These are phyloP conservation scores for Drosophila teissieri DNA, from an alignment of 1,140 invertebrate genomes.

Conservation along the genomic window DNA sequence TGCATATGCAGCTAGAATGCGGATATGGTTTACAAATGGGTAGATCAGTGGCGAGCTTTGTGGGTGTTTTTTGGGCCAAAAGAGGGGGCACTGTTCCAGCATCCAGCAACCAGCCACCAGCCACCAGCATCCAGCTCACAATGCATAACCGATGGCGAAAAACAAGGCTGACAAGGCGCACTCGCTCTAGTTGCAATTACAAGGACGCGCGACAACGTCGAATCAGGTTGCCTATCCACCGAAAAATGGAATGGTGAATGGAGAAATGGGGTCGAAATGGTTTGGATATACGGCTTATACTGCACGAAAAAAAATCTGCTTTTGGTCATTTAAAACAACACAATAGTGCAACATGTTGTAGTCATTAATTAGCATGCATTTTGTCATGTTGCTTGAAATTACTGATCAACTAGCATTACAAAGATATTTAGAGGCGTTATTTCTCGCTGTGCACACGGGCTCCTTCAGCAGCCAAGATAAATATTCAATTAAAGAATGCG, in stretches of 20 bases:
- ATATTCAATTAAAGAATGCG: slow-evolving; percentile 73
- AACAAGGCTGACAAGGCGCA: slow-evolving; percentile 29
- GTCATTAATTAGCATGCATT: too few species aligned
- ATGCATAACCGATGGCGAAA: slow-evolving; percentile 41
- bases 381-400: too few species aligned
- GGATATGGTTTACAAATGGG: slow-evolving; percentile 28
- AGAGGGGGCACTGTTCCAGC: background rate
- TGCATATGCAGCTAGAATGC: slow-evolving; percentile 48
- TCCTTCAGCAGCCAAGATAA: slow-evolving; percentile 43
- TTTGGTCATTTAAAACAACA: too few species aligned
- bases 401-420: too few species aligned
- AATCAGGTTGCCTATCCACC: slow-evolving; percentile 14
- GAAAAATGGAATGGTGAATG: background rate
- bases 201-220: slow-evolving; percentile 34
- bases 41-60: background rate
- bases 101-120: slow-evolving; percentile 8
- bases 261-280: background rate
- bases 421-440: too few species aligned
- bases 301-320: background rate
- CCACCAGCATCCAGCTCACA: slow-evolving; percentile 13
- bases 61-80: background rate
- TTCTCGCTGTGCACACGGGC: slow-evolving; percentile 7
- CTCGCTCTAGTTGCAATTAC: slow-evolving; percentile 41
- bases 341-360: background rate
- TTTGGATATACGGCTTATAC: background rate